Evolutionary conservation across 2,797 vertebrate species (phyloP), one percentile per base, ranked within the genome.

Genomic region (Chiroxiphia lanceolata): DNA sequence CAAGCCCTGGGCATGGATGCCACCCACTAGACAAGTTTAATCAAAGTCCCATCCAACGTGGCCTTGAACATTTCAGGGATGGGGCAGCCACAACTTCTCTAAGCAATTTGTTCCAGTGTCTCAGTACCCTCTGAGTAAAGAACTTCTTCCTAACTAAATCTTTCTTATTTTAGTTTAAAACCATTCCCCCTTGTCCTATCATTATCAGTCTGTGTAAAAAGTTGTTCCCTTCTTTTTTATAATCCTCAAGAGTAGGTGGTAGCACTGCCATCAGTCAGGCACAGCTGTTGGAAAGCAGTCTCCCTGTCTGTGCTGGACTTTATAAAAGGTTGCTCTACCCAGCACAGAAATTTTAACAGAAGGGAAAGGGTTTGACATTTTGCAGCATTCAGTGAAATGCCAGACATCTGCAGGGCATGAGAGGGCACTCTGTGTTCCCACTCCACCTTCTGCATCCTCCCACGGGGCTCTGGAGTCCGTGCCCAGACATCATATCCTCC

Each of bases 381-480:
- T 69, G 11, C 26, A 48, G 50, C 14, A 11, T 53, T 70, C 17
- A 59, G 17, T 21, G 65, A 77, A 77, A 83, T 50, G 60, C 6
- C 90, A 57, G 82, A 14, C 26, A 67, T 53, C 47, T 18, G 63
- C 44, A 78, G 44, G 77, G 90, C 85, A 76, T 3, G 8, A 69
- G 86, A 75, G 45, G 60, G 57, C 70, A 78, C 27, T 26, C 1
- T 0, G 25, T 5, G 29, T 11, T 90, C 34, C 78, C 45, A 11
- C 31, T 71, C 40, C 45, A 38, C 63, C 29, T 68, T 33, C 54
- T 40, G 57, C 48, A 48, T 44, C 54, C 40, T 80, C 26, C 29
- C 0, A 0, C 27, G 34, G n/a, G 25, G 13, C 22, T 13, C 0
- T 26, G 54, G 16, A 60, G 50, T 8, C 36, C 0, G 0, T 80